These are phyloP conservation scores for Enteromius paludinosus DNA, from an alignment of 2,797 vertebrate species.

Conservation along the genomic window DNA sequence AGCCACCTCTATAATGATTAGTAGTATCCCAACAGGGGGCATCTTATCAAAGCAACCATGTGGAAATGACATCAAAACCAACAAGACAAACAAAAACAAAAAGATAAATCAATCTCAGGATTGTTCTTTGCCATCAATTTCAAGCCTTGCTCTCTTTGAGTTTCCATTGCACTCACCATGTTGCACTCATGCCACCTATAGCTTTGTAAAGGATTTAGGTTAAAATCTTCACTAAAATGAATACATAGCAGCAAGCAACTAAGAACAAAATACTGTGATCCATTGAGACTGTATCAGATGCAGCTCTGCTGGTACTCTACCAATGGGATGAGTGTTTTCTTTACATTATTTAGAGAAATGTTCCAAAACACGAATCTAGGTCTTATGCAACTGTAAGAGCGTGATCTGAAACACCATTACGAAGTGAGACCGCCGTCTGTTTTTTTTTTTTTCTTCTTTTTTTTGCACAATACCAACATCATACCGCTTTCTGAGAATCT, in stretches of 20 bases:
- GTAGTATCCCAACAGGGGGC: neutral
- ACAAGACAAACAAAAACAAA: conserved; percentile 50
- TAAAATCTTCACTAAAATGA: conserved; percentile 55
- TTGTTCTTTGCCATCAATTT: conserved; percentile 72
- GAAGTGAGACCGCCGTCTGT: conserved; percentile 30
- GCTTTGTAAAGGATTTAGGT: conserved; percentile 45
- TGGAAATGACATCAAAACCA: conserved; percentile 44
- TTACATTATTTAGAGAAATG: conserved; percentile 34
- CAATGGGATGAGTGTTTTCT: conserved; percentile 27
- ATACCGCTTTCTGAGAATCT: conserved; percentile 42
- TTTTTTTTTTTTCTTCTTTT: conserved; percentile 23
- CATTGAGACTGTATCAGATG: conserved; percentile 53
- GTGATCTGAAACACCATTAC: conserved; percentile 58
- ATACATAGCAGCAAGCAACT: conserved; percentile 64
- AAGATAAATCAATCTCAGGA: conserved; percentile 63
- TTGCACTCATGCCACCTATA: conserved; percentile 50
- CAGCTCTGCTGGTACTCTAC: conserved; percentile 47
- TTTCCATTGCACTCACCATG: conserved; percentile 46
- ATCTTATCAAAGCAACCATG: conserved; percentile 69
- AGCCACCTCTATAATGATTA: conserved; percentile 8
- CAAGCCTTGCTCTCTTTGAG: conserved; percentile 54
- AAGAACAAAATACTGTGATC: conserved; percentile 55
- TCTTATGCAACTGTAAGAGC: conserved; percentile 33
- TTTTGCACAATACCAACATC: conserved; percentile 41
- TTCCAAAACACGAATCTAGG: conserved; percentile 5